A percentile compares a stretch with the other conserved stretches of the same genome.
These are phyloP conservation scores for Salpingus planirostris DNA, from an alignment of 2,888 invertebrate species.

Conservation along the genomic window DNA sequence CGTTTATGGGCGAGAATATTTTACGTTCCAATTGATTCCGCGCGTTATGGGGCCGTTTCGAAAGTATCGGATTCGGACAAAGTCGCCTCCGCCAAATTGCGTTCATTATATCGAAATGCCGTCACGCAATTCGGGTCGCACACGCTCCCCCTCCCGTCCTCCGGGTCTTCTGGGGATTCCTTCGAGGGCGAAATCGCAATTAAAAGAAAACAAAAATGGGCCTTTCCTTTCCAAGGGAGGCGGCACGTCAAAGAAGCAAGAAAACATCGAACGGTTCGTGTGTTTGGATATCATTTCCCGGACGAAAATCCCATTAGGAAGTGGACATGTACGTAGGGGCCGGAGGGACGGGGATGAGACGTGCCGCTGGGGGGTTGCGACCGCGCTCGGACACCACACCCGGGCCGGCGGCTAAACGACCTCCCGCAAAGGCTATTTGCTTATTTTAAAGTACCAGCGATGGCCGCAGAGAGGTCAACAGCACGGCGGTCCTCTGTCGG, in stretches of 20 bases:
- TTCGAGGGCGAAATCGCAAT: too few species aligned
- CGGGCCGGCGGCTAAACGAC: slow-evolving; percentile 12
- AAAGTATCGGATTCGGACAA: background rate
- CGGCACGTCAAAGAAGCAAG: slow-evolving; percentile 4
- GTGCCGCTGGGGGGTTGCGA: background rate
- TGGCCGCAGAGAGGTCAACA: slow-evolving; percentile 17
- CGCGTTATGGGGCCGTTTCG: slow-evolving; percentile 3
- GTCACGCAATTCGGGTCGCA: too few species aligned
- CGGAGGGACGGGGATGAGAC: slow-evolving; percentile 7
- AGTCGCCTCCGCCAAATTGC: too few species aligned
- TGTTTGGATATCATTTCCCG: slow-evolving; percentile 13
- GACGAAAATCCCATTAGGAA: slow-evolving; percentile 9
- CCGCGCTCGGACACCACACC: slow-evolving; percentile 7
- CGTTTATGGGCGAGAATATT: slow-evolving; percentile 18
- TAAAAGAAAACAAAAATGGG: slow-evolving; percentile 3
- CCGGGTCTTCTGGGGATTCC: too few species aligned
- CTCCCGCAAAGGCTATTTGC: slow-evolving; percentile 21
- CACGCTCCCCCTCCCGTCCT: too few species aligned
- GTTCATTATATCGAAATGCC: too few species aligned
- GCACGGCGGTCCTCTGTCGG: slow-evolving; percentile 14
- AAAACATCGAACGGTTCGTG: slow-evolving; percentile 2
- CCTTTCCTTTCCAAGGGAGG: too few species aligned
- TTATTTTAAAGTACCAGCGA: slow-evolving; percentile 24
- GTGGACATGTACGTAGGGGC: slow-evolving; percentile 9
- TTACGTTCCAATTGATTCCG: slow-evolving; percentile 15